phyloP scores from a whole-genome alignment of 2,113 vertebrate species.

The Procavia capensis region DNA sequence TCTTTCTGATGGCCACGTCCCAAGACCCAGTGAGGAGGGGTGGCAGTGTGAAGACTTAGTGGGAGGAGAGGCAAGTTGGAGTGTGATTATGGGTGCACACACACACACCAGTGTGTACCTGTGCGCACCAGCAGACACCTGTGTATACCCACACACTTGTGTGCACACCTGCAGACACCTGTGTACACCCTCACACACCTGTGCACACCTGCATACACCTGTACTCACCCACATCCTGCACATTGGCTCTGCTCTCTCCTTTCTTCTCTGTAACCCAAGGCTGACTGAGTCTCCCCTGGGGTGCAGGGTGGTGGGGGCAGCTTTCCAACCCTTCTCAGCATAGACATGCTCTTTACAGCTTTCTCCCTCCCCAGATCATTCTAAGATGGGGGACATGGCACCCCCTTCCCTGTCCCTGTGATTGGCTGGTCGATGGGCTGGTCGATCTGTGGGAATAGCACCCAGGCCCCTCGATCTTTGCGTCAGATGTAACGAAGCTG shows the following conservation, averaged over 20 bases:
- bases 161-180: too few relatives aligned
- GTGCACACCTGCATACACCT: background rate
- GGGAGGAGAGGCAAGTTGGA: too few relatives aligned
- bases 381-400: background rate
- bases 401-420: background rate
- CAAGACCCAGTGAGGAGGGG: too few relatives aligned
- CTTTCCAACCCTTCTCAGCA: background rate
- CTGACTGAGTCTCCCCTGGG: too few relatives aligned
- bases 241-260: fast-evolving
- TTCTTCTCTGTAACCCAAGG: fast-evolving
- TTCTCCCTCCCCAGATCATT: background rate
- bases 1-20: too few relatives aligned
- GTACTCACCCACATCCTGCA: too few relatives aligned
- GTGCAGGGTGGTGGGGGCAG: fast-evolving
- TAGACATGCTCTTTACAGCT: background rate
- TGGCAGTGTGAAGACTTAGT: too few relatives aligned
- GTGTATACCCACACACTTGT: background rate
- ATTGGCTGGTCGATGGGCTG: background rate
- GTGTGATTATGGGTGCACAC: too few relatives aligned
- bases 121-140: background rate
- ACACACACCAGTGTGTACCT: background rate
- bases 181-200: background rate
- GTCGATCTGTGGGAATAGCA: too few relatives aligned
- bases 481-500: too few relatives aligned
- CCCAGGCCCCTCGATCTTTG: too few relatives aligned